These are phyloP conservation scores for Atopsyche davidsoni DNA, from an alignment of 1,140 invertebrate species.

Conservation along the genomic window DNA sequence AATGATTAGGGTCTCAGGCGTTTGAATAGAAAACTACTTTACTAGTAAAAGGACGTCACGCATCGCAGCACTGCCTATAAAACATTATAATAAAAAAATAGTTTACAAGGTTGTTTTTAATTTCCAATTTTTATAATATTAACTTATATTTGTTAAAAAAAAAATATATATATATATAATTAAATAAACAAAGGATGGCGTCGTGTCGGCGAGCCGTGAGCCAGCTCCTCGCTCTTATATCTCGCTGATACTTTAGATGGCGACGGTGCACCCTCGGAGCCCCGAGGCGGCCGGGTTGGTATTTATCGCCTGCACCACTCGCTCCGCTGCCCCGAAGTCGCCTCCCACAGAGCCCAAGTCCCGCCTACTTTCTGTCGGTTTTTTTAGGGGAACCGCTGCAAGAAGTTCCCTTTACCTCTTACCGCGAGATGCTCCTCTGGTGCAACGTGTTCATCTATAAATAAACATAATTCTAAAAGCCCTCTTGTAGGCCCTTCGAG, in stretches of 20 bases:
- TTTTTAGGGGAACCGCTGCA: conserved; percentile 4
- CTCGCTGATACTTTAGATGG: conserved; percentile 27
- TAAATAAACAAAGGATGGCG: background rate
- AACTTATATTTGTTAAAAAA: background rate
- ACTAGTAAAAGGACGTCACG: no score
- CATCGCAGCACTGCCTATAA: no score
- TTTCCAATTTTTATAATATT: no score
- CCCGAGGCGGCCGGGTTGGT: conserved; percentile 17
- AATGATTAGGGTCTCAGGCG: conserved; percentile 23
- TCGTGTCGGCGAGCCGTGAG: background rate
- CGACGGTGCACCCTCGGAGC: conserved; percentile 30
- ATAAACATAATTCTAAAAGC: conserved; percentile 31
- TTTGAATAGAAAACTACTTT: conserved; percentile 18
- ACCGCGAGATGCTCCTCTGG: conserved; percentile 17
- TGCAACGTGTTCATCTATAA: conserved; percentile 30
- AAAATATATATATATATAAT: background rate
- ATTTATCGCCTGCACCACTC: conserved; percentile 26
- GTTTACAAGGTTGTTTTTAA: no score
- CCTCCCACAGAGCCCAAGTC: conserved; percentile 11
- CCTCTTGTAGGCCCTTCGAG: conserved; percentile 18
- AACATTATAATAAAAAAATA: no score
- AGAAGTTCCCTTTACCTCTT: conserved; percentile 18
- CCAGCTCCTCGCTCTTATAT: conserved; percentile 26
- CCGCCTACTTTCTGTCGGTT: conserved; percentile 15
- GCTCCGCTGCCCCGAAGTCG: conserved; percentile 5